These are phyloP conservation scores for Thysanoteuthis rhombus DNA, from an alignment of 2,888 invertebrate species.

Conservation along the genomic window DNA sequence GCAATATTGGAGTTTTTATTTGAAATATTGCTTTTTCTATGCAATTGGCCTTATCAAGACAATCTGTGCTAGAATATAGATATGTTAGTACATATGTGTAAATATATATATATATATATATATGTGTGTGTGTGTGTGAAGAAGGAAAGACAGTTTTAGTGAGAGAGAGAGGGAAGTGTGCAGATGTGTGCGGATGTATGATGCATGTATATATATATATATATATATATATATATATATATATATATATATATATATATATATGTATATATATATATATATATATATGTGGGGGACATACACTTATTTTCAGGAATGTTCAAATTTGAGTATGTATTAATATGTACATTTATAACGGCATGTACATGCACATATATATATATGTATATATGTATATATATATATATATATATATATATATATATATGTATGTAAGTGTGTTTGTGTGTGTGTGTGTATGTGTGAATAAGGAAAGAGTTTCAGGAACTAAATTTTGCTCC, in stretches of 20 bases:
- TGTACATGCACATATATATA: too few relatives aligned
- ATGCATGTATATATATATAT: background rate
- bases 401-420: too few relatives aligned
- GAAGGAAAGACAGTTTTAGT: background rate
- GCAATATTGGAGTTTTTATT: background rate
- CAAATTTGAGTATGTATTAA: too few relatives aligned
- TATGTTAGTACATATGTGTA: too few relatives aligned
- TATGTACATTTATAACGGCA: too few relatives aligned
- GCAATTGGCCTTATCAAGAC: background rate
- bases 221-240: background rate
- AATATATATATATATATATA: background rate
- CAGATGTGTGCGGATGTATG: background rate
- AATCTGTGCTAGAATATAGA: background rate
- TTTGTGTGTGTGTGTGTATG: too few relatives aligned
- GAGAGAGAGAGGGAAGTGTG: background rate
- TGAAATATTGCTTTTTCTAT: background rate
- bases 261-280: background rate
- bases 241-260: background rate
- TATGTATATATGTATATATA: too few relatives aligned
- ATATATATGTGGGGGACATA: background rate
- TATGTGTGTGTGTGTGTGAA: background rate
- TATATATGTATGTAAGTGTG: too few relatives aligned
- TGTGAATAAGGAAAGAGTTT: too few relatives aligned
- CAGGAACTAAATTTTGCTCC: too few relatives aligned
- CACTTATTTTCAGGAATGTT: too few relatives aligned